phyloP scores from a whole-genome alignment of 2,113 vertebrate species.

The Sylvilagus bachmani region DNA sequence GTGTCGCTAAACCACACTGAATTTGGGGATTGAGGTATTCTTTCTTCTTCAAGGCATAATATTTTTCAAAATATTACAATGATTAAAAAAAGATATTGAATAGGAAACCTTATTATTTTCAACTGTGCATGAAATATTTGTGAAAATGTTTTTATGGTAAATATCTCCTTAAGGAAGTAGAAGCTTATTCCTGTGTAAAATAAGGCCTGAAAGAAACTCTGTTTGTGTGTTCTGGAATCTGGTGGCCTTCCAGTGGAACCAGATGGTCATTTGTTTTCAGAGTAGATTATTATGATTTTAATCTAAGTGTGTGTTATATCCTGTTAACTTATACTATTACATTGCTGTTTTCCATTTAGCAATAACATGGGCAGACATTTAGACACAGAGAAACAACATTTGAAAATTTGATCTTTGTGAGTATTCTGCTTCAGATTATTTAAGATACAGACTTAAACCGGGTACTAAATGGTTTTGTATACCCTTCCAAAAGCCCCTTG shows the following conservation, averaged over 20 bases:
- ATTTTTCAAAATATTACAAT: constrained; percentile 45
- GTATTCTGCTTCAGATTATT: constrained; percentile 22
- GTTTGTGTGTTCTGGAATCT: not conserved
- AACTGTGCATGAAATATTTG: not conserved
- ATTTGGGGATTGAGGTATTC: not conserved
- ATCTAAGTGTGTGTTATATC: not conserved
- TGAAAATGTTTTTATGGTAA: not conserved
- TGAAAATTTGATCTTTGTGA: not conserved
- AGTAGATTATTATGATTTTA: constrained; percentile 45
- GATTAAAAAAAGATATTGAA: not conserved
- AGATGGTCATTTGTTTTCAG: constrained; percentile 46
- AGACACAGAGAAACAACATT: constrained; percentile 8
- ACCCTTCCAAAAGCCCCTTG: not conserved
- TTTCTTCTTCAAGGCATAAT: constrained; percentile 28
- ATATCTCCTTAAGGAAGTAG: constrained; percentile 34
- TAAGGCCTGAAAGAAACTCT: constrained; percentile 40
- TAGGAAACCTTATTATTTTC: constrained; percentile 16
- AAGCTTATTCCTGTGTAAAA: constrained; percentile 61
- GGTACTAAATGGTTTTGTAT: constrained; percentile 2
- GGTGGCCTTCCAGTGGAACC: not conserved
- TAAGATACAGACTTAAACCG: constrained; percentile 4
- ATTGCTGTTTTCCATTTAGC: not conserved
- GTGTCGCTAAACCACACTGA: not conserved
- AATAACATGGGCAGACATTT: not conserved
- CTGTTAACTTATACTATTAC: constrained; percentile 1